These are phyloP conservation scores for Pseudochirops corinnae DNA, from an alignment of 2,797 vertebrate genomes.

Conservation along the genomic window DNA sequence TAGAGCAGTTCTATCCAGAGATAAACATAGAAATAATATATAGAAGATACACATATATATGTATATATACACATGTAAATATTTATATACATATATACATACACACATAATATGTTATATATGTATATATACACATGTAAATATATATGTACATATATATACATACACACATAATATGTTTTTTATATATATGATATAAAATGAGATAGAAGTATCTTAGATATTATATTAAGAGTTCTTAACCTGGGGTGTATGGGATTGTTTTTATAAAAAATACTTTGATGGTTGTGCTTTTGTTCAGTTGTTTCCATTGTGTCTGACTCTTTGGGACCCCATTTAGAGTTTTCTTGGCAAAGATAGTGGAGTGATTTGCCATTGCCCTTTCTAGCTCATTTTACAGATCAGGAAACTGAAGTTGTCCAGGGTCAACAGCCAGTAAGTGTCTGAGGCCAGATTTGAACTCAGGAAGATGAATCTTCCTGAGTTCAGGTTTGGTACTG, in stretches of 20 bases:
- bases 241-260: not conserved
- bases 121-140: too few species aligned
- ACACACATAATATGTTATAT: too few species aligned
- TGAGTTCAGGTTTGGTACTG: too few species aligned
- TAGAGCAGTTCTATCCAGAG: not conserved
- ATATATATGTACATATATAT: too few species aligned
- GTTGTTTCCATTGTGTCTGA: not conserved
- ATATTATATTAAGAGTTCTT: not conserved
- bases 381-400: not conserved
- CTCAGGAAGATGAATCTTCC: not conserved
- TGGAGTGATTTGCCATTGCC: not conserved
- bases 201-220: not conserved
- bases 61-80: too few species aligned
- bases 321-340: not conserved
- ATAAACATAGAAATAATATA: too few species aligned
- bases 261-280: not conserved
- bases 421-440: not conserved
- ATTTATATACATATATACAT: too few species aligned
- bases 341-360: not conserved
- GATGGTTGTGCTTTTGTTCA: not conserved
- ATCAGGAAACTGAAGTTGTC: not conserved
- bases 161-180: too few species aligned
- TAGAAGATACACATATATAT: not conserved
- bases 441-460: not conserved
- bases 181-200: not conserved